Conservation (phyloP, 2,113 vertebrate species). For the Craseonycteris thonglongyai region DNA sequence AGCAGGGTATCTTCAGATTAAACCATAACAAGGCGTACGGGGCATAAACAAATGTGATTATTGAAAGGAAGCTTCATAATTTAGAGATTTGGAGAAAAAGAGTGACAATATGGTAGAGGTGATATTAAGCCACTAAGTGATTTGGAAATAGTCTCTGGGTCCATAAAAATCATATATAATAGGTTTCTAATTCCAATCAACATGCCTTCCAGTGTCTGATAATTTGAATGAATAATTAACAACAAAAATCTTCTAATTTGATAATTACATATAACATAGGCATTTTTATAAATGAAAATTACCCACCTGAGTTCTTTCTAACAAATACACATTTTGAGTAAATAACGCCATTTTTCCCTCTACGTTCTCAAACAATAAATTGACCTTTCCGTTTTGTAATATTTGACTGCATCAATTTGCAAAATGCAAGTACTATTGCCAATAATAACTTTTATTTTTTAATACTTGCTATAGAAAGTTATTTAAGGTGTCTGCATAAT, state of each 20-base stretch:
- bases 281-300: not conserved
- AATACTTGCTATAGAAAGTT: not conserved
- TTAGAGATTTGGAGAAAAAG: not conserved
- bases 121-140: not conserved
- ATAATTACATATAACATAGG: not conserved
- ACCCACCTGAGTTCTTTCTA: not conserved
- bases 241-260: not conserved
- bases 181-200: constrained; percentile 5
- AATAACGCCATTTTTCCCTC: not conserved
- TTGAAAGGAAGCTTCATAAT: not conserved
- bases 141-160: not conserved
- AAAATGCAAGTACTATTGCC: not conserved
- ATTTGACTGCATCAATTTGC: not conserved
- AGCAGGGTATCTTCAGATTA: not conserved
- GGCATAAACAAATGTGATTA: not conserved
- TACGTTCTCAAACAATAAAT: not conserved
- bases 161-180: not conserved
- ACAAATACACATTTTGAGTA: not conserved
- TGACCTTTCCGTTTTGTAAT: not conserved
- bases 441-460: not conserved
- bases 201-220: not conserved
- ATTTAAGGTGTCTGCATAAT: not conserved
- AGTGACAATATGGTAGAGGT: not conserved
- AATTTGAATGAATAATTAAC: constrained; percentile 16
- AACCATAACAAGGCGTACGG: not conserved